phyloP scores from a whole-genome alignment of 2,113 vertebrate genomes.

The Epinephelus cyanopodus region DNA sequence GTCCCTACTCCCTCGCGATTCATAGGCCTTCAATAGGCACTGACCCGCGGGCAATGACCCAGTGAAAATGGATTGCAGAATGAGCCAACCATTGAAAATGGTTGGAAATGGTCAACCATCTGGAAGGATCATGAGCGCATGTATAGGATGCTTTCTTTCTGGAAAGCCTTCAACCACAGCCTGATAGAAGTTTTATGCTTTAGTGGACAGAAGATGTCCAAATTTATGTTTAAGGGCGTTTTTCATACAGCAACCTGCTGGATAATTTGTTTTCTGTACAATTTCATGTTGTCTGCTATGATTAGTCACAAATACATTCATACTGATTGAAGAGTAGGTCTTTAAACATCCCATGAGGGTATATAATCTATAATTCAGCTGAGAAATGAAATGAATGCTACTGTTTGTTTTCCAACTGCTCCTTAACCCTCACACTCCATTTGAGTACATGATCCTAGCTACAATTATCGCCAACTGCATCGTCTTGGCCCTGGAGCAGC shows the following conservation, averaged over 20 bases:
- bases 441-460: slow-evolving; percentile 99
- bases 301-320: background rate
- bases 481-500: slow-evolving; percentile 96
- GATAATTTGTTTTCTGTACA: background rate
- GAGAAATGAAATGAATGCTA: slow-evolving; percentile 49
- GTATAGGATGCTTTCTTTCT: slow-evolving; percentile 50
- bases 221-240: background rate
- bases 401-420: slow-evolving; percentile 42
- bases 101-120: slow-evolving; percentile 67
- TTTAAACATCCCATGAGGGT: background rate
- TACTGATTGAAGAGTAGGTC: background rate
- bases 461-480: slow-evolving; percentile 99
- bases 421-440: slow-evolving; percentile 94
- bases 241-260: background rate
- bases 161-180: slow-evolving; percentile 38
- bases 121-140: slow-evolving; percentile 59
- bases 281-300: background rate
- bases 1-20: slow-evolving; percentile 48
- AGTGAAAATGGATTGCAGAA: slow-evolving; percentile 66
- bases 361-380: background rate
- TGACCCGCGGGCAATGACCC: slow-evolving; percentile 62
- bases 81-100: slow-evolving; percentile 63
- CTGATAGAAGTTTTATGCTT: slow-evolving; percentile 38
- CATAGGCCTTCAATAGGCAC: slow-evolving; percentile 50
- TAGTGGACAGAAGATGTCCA: slow-evolving; percentile 31